Conservation (phyloP, 1,140 invertebrate species). For the Aricia agestis region DNA sequence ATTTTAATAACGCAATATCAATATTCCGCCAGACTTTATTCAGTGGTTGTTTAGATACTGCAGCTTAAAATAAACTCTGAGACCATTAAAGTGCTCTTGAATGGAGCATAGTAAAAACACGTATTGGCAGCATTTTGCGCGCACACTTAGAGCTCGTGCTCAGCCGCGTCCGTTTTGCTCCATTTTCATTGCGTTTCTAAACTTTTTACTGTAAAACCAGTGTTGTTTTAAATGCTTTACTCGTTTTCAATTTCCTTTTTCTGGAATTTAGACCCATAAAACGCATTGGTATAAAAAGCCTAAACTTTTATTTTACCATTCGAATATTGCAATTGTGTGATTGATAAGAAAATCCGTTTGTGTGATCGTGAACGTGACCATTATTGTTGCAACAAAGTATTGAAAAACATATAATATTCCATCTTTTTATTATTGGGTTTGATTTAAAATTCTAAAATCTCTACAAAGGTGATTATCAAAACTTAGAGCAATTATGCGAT, state of each 20-base stretch:
- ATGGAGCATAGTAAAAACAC: background rate
- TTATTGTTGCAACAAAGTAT: too few relatives aligned
- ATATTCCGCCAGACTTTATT: background rate
- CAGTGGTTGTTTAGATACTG: background rate
- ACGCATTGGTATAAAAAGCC: background rate
- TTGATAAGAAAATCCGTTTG: too few relatives aligned
- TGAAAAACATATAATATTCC: too few relatives aligned
- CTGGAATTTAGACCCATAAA: background rate
- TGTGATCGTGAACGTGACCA: too few relatives aligned
- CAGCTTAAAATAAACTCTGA: background rate
- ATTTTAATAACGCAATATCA: background rate
- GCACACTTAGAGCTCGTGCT: slow-evolving; percentile 4
- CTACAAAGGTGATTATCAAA: too few relatives aligned
- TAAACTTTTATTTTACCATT: background rate
- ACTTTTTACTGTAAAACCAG: slow-evolving; percentile 8
- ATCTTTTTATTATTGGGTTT: too few relatives aligned
- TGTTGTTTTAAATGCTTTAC: slow-evolving; percentile 11
- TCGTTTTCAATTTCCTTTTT: slow-evolving; percentile 4
- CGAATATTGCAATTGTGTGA: too few relatives aligned
- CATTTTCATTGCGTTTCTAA: slow-evolving; percentile 12
- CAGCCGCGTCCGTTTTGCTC: background rate
- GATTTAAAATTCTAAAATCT: too few relatives aligned
- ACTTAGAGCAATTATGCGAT: too few relatives aligned
- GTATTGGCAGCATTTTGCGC: slow-evolving; percentile 8
- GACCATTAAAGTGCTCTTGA: background rate